phyloP scores from a whole-genome alignment of 2,888 invertebrate genomes.

The Celastrina argiolus region DNA sequence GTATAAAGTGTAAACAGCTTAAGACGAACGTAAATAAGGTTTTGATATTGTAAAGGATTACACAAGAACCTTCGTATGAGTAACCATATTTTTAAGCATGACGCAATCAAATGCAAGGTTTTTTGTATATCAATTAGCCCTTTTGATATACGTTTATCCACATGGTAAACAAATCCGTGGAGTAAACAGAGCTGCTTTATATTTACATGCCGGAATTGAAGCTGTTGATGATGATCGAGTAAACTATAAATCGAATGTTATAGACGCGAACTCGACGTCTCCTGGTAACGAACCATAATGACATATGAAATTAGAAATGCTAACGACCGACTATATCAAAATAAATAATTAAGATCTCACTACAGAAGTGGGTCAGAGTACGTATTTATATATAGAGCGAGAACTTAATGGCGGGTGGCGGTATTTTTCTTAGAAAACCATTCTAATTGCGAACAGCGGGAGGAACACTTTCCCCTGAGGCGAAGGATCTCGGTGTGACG shows the following conservation, averaged over 20 bases:
- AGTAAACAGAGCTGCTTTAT: conserved; percentile 10
- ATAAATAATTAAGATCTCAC: conserved; percentile 25
- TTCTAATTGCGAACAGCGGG: conserved; percentile 49
- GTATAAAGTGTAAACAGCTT: not conserved
- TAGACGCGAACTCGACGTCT: not conserved
- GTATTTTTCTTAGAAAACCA: conserved; percentile 45
- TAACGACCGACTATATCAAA: not conserved
- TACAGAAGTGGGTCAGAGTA: conserved; percentile 30
- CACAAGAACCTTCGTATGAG: conserved; percentile 13
- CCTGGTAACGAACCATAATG: conserved; percentile 8
- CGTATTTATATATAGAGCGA: conserved; percentile 31
- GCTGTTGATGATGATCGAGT: conserved; percentile 11
- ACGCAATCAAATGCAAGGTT: conserved; percentile 14
- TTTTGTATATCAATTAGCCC: conserved; percentile 15
- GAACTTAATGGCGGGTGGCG: conserved; percentile 28
- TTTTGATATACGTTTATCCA: conserved; percentile 20
- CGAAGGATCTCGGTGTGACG: conserved; percentile 55
- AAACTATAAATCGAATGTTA: conserved; percentile 5
- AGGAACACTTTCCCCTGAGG: conserved; percentile 52
- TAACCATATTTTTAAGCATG: conserved; percentile 4
- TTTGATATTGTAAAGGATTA: not conserved
- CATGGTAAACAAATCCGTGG: conserved; percentile 15
- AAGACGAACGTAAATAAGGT: not conserved
- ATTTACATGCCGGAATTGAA: conserved; percentile 16
- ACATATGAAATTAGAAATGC: conserved; percentile 7